phyloP scores from a whole-genome alignment of 2,113 vertebrate species.

The Macquaria australasica region DNA sequence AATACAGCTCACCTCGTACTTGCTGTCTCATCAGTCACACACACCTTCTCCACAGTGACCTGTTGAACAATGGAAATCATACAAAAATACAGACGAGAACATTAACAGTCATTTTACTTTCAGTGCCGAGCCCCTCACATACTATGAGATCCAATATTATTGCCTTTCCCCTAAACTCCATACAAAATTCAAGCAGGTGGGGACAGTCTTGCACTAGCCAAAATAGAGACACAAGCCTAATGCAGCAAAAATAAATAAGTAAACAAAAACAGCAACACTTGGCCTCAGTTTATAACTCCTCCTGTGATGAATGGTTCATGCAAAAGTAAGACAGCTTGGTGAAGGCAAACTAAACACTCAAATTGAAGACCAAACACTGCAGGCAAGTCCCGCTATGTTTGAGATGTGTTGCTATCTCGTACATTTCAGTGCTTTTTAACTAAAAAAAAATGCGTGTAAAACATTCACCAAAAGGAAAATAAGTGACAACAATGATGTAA shows the following conservation, averaged over 20 bases:
- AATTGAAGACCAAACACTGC: not conserved
- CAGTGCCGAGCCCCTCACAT: too few species aligned
- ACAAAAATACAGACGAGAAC: not conserved
- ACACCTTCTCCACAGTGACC: slow-evolving; percentile 86
- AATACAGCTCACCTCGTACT: slow-evolving; percentile 79
- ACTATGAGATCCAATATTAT: too few species aligned
- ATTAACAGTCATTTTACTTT: not conserved
- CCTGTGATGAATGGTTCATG: not conserved
- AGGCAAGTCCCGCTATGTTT: not conserved
- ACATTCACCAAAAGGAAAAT: not conserved
- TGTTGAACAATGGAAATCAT: slow-evolving; percentile 43
- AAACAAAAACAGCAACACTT: not conserved
- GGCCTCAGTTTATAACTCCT: not conserved
- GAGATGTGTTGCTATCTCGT: not conserved
- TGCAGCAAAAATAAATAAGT: not conserved
- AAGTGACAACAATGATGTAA: not conserved
- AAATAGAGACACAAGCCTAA: not conserved
- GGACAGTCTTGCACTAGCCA: not conserved
- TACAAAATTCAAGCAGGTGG: not conserved
- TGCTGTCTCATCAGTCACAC: slow-evolving; percentile 79
- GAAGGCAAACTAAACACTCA: too few species aligned
- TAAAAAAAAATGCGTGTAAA: not conserved
- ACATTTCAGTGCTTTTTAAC: not conserved
- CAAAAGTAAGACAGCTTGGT: not conserved
- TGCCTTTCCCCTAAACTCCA: not conserved